Base-by-base conservation (phyloP, 2,113 vertebrate genomes). In the Ursus arctos region DNA sequence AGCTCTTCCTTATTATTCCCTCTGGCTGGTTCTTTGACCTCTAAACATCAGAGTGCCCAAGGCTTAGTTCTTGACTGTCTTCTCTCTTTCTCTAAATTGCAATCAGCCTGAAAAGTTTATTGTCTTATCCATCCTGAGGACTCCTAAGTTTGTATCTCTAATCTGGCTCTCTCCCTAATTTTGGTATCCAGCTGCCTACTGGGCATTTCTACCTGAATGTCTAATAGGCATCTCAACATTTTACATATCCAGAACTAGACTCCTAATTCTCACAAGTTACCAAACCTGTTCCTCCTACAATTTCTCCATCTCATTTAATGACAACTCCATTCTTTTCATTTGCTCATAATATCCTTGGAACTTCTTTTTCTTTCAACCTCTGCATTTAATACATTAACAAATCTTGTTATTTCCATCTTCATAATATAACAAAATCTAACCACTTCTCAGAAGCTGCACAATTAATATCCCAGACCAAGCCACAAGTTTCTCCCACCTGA, bases 311-410 rank as follows among this genome's bases (percentile, higher is more conserved):
- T 81, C 14, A 28, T 61, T 47, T 59, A 91, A 89, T 86, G 53
- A 93, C 53, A 95, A 33, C 13, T 59, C 15, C 43, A 36, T 72
- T 36, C 47, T 93, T 81, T 88, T n/a, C 18, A 53, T 26, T 88
- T 95, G 33, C 51, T 95, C 40, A 74, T 40, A 83, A 89, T 28
- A 74, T 77, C 71, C 22, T 77, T 96, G 24, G 49, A 36, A 86
- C 2, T 4, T 71, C 59, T 94, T 43, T 77, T 63, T 92, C 40
- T 79, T 59, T 88, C 28, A n/a, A 31, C 28, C 2, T 33, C 10
- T 22, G 33, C 31, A 40, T 71, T n/a, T 24, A 67, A 63, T 76
- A 69, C 1, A 33, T 85, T 51, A 91, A 43, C 36, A 85, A 88
- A 53, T 49, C 36, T 71, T 93, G 6, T 49, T 69, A 33, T 74